Base-by-base conservation (phyloP, 2,888 invertebrate species). In the Clepsis dumicolana region DNA sequence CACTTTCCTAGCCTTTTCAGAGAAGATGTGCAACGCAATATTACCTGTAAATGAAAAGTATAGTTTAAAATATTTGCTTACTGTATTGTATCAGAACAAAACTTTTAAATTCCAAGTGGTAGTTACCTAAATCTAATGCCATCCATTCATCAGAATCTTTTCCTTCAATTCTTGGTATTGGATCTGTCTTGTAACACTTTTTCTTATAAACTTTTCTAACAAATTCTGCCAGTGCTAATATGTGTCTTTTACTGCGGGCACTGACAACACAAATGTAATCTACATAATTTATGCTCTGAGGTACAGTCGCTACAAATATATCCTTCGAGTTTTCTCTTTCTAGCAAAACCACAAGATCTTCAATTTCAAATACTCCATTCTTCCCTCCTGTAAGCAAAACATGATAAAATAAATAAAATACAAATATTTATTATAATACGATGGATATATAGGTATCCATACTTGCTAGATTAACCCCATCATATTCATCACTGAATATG, bases 21-120 rank as follows among this genome's bases (percentile, higher is more conserved):
- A 95, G 87, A 99, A 98, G 74, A 99, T 95, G 81, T 99, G 99
- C 35, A 99, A 88, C 4, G 97, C 97, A 78, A 99, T 98, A 83
- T 98, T 99, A 71, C 98, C 98, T 98, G 88, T 16, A 38, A 94
- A 94, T 74, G 73, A 78, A 79, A 74, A 73, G 8, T n/a, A 25
- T 4, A 41, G 24, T 12, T 56, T 14, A 29, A 32, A 25, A 10
- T 52, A 57, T 68, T 35, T 53, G 27, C 32, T 59, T 48, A 70
- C 35, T n/a, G n/a, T n/a, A n/a, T n/a, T n/a, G n/a, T n/a, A n/a
- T n/a, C n/a, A n/a, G 2, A 16, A 44, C 1, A 4, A 21, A 18
- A 14, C 16, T 27, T 16, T 18, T 16, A 16, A 24, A 4, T 14
- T 52, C 10, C 12, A 25, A 24, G 12, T 10, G 16, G 5, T 25